phyloP scores from a whole-genome alignment of 2,888 invertebrate species.

The Tuta absoluta region DNA sequence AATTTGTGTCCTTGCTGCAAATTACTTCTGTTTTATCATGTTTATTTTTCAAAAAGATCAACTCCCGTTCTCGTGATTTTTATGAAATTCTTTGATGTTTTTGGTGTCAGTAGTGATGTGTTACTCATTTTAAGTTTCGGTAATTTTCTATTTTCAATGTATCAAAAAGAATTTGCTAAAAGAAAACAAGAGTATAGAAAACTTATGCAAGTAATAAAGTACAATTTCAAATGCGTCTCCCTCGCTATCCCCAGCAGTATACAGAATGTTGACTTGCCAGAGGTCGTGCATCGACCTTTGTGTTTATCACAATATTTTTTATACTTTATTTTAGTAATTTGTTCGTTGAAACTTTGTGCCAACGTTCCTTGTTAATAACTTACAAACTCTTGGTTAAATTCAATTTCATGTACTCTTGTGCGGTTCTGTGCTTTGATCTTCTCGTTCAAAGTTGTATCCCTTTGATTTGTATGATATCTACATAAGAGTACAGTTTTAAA shows the following conservation, averaged over 20 bases:
- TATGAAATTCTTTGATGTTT: slow-evolving; percentile 7
- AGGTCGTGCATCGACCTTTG: slow-evolving; percentile 43
- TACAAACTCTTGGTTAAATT: background rate
- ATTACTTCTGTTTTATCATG: background rate
- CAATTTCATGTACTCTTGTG: background rate
- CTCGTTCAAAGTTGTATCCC: background rate
- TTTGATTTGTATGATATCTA: background rate
- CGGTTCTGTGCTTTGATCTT: slow-evolving; percentile 1
- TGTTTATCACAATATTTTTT: slow-evolving; percentile 39
- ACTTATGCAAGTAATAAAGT: background rate
- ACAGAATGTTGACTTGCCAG: slow-evolving; percentile 1
- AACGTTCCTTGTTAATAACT: slow-evolving; percentile 1
- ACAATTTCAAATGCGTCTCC: background rate
- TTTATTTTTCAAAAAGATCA: slow-evolving; percentile 9
- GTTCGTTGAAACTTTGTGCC: slow-evolving; percentile 4
- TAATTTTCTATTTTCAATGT: background rate
- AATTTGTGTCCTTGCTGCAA: background rate
- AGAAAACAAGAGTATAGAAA: background rate
- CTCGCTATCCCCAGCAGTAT: slow-evolving; percentile 3
- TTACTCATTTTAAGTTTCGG: background rate
- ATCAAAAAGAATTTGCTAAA: background rate
- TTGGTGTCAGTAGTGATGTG: background rate
- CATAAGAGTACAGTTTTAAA: background rate
- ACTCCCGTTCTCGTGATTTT: background rate
- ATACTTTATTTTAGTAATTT: slow-evolving; percentile 33